phyloP scores from a whole-genome alignment of 2,113 vertebrate species.

The Brienomyrus brachyistius region DNA sequence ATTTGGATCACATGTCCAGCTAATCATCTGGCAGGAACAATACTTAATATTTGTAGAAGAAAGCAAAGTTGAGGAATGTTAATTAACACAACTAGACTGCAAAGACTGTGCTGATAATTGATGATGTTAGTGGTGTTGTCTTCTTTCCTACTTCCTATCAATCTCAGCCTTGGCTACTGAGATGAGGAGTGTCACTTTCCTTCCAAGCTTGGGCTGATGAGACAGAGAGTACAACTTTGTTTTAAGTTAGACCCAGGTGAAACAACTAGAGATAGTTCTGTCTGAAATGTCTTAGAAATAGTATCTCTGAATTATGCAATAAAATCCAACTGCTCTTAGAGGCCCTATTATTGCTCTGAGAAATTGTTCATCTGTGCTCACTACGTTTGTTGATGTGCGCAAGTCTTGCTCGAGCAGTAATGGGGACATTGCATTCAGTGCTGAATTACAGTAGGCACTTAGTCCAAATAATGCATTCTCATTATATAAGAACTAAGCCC shows the following conservation, averaged over 20 bases:
- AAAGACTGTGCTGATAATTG: not conserved
- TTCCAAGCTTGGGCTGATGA: not conserved
- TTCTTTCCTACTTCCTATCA: not conserved
- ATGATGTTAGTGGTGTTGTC: not conserved
- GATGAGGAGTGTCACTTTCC: not conserved
- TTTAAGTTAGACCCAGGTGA: not conserved
- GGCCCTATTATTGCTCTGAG: not conserved
- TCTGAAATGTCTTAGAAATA: not conserved
- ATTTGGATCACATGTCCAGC: not conserved
- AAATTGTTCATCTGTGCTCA: not conserved
- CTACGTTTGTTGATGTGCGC: not conserved
- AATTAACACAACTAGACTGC: not conserved
- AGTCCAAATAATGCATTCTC: not conserved
- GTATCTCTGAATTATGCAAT: not conserved
- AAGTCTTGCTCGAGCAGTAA: not conserved
- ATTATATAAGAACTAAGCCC: not conserved
- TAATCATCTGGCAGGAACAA: not conserved
- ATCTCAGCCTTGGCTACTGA: not conserved
- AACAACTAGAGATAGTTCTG: not conserved
- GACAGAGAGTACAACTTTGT: not conserved
- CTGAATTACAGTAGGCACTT: not conserved
- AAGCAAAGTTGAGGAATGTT: not conserved
- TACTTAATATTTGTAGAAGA: not conserved
- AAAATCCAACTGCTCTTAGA: not conserved
- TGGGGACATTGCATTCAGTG: not conserved